A percentile compares a stretch with the other conserved stretches of the same genome.
phyloP scores from a whole-genome alignment of 1,140 invertebrate genomes.

The Penaeus chinensis region DNA sequence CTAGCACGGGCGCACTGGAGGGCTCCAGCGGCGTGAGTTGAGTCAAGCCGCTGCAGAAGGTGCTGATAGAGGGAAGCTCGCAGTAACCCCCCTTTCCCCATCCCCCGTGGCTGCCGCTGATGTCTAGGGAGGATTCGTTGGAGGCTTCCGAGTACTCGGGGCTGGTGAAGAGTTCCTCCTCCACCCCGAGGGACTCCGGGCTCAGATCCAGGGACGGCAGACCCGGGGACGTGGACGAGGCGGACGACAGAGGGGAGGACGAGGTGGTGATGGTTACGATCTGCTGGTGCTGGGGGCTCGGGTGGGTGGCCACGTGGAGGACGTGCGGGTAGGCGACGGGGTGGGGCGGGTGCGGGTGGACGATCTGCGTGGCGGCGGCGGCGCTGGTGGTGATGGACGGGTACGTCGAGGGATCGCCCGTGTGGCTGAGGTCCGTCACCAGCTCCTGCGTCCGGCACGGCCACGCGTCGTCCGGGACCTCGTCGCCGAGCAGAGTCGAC shows the following conservation, averaged over 20 bases:
- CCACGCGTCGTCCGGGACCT: slow-evolving; percentile 56
- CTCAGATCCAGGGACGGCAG: slow-evolving; percentile 63
- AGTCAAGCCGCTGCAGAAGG: slow-evolving; percentile 45
- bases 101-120: slow-evolving; percentile 35
- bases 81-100: slow-evolving; percentile 38
- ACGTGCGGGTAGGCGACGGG: slow-evolving; percentile 16
- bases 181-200: slow-evolving; percentile 57
- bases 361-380: slow-evolving; percentile 12
- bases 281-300: slow-evolving; percentile 4
- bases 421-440: slow-evolving; percentile 62
- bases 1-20: slow-evolving; percentile 53
- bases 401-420: slow-evolving; percentile 63
- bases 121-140: slow-evolving; percentile 59
- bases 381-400: slow-evolving; percentile 39
- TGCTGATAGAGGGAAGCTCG: slow-evolving; percentile 43
- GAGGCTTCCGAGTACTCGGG: slow-evolving; percentile 63
- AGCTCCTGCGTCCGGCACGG: slow-evolving; percentile 58
- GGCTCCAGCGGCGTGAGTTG: slow-evolving; percentile 52
- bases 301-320: slow-evolving; percentile 7
- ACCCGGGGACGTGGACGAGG: slow-evolving; percentile 8
- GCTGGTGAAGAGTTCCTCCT: slow-evolving; percentile 62
- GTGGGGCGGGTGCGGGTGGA: slow-evolving; percentile 26
- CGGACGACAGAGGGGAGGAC: not conserved
- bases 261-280: slow-evolving; percentile 38
- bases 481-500: slow-evolving; percentile 57